A percentile compares a stretch with the other conserved stretches of the same genome.
These are phyloP conservation scores for Darevskia mixta DNA, from an alignment of 2,797 vertebrate species.

Conservation along the genomic window DNA sequence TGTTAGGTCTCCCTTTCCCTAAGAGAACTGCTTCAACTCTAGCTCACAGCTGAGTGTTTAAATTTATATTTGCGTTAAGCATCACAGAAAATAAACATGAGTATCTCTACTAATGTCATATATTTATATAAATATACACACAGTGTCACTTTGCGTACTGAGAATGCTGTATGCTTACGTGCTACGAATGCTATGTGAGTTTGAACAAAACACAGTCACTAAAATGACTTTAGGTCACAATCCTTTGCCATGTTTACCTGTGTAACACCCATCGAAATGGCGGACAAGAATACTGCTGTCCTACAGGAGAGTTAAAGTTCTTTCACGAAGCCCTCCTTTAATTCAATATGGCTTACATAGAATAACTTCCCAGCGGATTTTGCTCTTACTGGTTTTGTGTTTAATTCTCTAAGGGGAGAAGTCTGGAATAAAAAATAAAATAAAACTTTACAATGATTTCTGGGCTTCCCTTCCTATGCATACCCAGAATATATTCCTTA, in stretches of 20 bases:
- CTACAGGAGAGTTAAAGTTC: neutral
- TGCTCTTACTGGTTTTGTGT: neutral
- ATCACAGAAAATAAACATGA: conserved; percentile 54
- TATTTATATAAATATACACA: conserved; percentile 21
- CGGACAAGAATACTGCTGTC: neutral
- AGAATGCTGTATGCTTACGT: conserved; percentile 48
- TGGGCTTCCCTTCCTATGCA: neutral
- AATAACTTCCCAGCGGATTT: neutral
- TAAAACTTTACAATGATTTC: conserved; percentile 22
- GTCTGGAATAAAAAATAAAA: neutral
- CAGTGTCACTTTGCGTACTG: conserved; percentile 45
- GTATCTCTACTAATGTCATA: conserved; percentile 50
- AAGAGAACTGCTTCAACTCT: conserved; percentile 60
- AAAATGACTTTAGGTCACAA: neutral
- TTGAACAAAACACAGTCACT: conserved; percentile 15
- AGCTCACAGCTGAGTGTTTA: conserved; percentile 70
- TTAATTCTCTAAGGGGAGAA: conserved; percentile 44
- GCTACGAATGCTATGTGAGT: conserved; percentile 46
- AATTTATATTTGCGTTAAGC: conserved; percentile 57
- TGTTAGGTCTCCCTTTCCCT: conserved; percentile 77
- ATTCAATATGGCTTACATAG: neutral
- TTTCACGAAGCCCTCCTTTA: neutral
- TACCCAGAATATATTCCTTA: neutral
- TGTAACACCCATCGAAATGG: neutral
- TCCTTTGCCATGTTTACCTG: neutral